These are phyloP conservation scores for Acridotheres tristis DNA, from an alignment of 2,797 vertebrate species.

Conservation along the genomic window DNA sequence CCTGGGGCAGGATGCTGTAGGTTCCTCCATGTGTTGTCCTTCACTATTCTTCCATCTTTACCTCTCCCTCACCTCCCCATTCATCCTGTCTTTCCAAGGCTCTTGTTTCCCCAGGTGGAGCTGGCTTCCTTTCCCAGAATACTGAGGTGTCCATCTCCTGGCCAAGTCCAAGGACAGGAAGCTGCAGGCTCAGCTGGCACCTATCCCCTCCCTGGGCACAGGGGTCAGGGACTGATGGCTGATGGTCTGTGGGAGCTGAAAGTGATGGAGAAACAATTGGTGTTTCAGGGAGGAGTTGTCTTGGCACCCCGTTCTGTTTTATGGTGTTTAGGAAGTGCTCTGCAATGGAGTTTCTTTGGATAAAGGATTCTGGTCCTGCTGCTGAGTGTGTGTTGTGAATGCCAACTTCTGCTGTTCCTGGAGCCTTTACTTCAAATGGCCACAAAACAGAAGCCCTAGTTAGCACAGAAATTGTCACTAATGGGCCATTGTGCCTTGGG, in stretches of 20 bases:
- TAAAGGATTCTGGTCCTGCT: not conserved
- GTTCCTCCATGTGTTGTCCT: not conserved
- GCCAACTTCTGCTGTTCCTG: not conserved
- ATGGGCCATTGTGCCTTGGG: not conserved
- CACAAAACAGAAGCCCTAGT: not conserved
- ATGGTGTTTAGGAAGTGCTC: not conserved
- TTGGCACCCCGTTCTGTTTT: not conserved
- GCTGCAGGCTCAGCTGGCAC: not conserved
- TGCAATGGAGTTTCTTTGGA: not conserved
- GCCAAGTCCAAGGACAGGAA: not conserved
- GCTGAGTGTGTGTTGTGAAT: not conserved
- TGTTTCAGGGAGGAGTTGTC: not conserved
- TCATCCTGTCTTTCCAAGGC: not conserved
- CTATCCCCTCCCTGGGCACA: not conserved
- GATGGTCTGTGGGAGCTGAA: not conserved
- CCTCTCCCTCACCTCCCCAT: not conserved
- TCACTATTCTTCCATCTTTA: not conserved
- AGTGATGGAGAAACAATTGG: not conserved
- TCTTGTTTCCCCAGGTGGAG: not conserved
- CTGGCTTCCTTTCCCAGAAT: not conserved
- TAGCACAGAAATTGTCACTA: not conserved
- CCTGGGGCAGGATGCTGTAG: slow-evolving; percentile 1
- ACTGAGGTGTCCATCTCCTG: not conserved
- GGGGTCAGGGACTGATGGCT: not conserved
- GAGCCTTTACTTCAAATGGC: not conserved